These are phyloP conservation scores for Ginglymostoma cirratum DNA, from an alignment of 2,113 vertebrate species.

Conservation along the genomic window DNA sequence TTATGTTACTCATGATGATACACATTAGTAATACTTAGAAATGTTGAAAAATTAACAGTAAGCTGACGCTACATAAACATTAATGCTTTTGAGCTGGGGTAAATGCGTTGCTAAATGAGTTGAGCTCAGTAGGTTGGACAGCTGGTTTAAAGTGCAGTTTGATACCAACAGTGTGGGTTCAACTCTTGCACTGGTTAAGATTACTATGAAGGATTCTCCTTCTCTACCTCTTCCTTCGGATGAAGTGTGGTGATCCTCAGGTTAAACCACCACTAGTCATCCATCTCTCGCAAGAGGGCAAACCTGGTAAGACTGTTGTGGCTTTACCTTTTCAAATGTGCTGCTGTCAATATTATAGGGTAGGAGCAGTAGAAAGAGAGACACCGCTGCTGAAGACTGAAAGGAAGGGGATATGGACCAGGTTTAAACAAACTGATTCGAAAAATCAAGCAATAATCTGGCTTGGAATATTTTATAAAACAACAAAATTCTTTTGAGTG, in stretches of 20 bases:
- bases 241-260: too few species aligned
- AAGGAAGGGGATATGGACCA: neutral
- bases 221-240: too few species aligned
- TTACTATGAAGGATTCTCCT: too few species aligned
- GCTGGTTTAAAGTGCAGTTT: too few species aligned
- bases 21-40: neutral
- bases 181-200: too few species aligned
- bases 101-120: too few species aligned
- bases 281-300: too few species aligned
- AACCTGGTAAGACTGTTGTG: too few species aligned
- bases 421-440: neutral
- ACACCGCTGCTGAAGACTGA: neutral
- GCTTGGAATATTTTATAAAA: neutral
- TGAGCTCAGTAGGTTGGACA: too few species aligned
- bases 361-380: neutral
- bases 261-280: too few species aligned
- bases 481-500: neutral
- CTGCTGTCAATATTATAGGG: neutral
- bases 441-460: neutral
- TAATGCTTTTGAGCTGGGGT: neutral
- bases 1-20: neutral
- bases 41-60: neutral
- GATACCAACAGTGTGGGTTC: too few species aligned
- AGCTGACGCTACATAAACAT: neutral
- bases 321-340: neutral